Evolutionary conservation across 2,888 invertebrate species (phyloP), one percentile per base, ranked within the genome.

Genomic region (Sphinx pinastri): DNA sequence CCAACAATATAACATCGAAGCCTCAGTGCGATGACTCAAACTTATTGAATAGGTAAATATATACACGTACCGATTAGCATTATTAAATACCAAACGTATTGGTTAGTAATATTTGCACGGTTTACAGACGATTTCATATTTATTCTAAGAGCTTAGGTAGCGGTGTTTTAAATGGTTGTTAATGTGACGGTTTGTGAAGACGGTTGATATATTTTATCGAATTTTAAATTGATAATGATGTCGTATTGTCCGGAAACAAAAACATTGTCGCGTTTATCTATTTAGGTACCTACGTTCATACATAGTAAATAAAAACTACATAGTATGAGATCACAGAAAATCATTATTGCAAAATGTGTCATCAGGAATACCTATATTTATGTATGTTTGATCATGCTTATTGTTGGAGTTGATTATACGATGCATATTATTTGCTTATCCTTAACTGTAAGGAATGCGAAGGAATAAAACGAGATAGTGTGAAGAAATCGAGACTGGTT

Each of bases 11-110:
- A 38, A 38, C 45, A 68, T 60, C 49, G 25, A 52, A 66, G 25
- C 45, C 54, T 47, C 19, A 52, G 63, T 31, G 38, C n/a, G 66
- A 71, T 73, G 72, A 72, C 31, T 73, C 71, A 73, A 68, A 67
- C 58, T 47, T 67, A 58, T 67, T 59, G 51, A 70, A 67, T 59
- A 54, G 54, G 63, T 69, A 63, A 69, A 63, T 69, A 69, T 60
- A 45, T 54, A 52, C 69, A 69, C 60, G 60, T 69, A 52, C 38
- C 52, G n/a, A 60, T 69, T 69, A 63, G 69, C 60, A 63, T 69
- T 47, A 63, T 45, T 69, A 69, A 54, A 45, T 63, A 25, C 45
- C 38, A 52, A 45, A 16, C 38, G 25, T 19, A 69, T 54, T 45
- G 47, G 25, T 14, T 16, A 19, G 38, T 31, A 52, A 52, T 45